Evolutionary conservation across 2,888 invertebrate genomes (phyloP).

Genomic region (Neoscelio sp.): DNA sequence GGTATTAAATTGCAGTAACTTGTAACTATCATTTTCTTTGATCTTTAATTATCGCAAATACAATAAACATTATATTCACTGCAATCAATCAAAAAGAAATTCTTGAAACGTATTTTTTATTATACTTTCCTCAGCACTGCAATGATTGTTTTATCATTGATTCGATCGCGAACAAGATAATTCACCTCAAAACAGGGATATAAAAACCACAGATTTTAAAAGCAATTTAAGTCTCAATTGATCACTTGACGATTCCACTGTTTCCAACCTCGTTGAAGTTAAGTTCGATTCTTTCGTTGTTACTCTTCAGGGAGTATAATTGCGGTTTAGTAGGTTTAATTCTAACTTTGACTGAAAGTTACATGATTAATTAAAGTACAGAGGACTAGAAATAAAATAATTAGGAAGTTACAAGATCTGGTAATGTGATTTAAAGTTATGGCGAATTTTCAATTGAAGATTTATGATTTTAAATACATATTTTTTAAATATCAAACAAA

Average conservation of each 20-base stretch:
- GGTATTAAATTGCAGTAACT: no score
- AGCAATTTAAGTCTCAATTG: conserved; percentile 60
- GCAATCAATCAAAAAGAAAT: no score
- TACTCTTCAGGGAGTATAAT: conserved; percentile 51
- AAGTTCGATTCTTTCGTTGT: conserved; percentile 44
- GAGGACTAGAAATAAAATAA: conserved; percentile 34
- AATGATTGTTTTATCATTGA: conserved; percentile 40
- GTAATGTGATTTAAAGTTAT: conserved; percentile 12
- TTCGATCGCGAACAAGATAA: conserved; percentile 40
- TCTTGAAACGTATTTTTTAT: no score
- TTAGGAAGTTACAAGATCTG: conserved; percentile 24
- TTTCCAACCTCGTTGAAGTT: conserved; percentile 35
- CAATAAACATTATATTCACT: no score
- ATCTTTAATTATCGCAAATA: no score
- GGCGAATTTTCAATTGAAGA: no score
- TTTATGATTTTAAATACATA: no score
- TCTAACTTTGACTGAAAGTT: conserved; percentile 54
- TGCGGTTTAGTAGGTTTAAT: conserved; percentile 59
- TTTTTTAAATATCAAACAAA: no score
- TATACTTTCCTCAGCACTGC: background rate
- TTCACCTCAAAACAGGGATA: conserved; percentile 37
- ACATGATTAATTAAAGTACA: conserved; percentile 63
- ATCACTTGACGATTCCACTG: conserved; percentile 55
- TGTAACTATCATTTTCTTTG: no score
- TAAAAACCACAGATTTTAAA: conserved; percentile 53